These are phyloP conservation scores for Scolopax rusticola DNA, from an alignment of 2,797 vertebrate species.

Conservation along the genomic window DNA sequence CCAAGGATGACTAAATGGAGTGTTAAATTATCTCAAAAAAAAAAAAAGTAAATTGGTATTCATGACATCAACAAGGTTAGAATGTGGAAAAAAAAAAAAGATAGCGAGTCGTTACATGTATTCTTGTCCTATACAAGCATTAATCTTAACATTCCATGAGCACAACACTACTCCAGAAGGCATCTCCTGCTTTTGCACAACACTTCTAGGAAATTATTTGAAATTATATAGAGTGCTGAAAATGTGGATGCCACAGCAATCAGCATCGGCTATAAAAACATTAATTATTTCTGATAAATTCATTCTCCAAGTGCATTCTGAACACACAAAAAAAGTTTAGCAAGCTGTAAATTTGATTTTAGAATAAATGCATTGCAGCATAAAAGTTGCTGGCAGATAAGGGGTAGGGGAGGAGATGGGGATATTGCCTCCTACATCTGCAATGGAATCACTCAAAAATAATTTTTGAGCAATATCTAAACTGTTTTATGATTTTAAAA, in stretches of 20 bases:
- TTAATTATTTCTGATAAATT: conserved; percentile 67
- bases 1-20: conserved; percentile 70
- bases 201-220: conserved; percentile 63
- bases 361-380: neutral
- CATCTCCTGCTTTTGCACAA: conserved; percentile 39
- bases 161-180: conserved; percentile 21
- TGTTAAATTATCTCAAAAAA: conserved; percentile 70
- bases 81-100: neutral
- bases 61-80: conserved; percentile 59
- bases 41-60: conserved; percentile 33
- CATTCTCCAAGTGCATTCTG: neutral
- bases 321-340: neutral
- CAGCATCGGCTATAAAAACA: conserved; percentile 27
- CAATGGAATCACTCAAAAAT: neutral
- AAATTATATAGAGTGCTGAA: conserved; percentile 38
- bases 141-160: conserved; percentile 27
- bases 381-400: neutral
- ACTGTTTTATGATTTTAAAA: neutral
- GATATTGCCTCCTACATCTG: rapidly evolving
- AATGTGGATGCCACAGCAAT: conserved; percentile 42
- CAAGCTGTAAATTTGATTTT: neutral
- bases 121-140: conserved; percentile 26
- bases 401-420: neutral
- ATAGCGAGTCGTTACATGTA: neutral
- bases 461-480: neutral